Percentiles rank a stretch among this genome's conserved stretches.
phyloP scores from a whole-genome alignment of 2,113 vertebrate species.

The Melanotaenia duboulayi region DNA sequence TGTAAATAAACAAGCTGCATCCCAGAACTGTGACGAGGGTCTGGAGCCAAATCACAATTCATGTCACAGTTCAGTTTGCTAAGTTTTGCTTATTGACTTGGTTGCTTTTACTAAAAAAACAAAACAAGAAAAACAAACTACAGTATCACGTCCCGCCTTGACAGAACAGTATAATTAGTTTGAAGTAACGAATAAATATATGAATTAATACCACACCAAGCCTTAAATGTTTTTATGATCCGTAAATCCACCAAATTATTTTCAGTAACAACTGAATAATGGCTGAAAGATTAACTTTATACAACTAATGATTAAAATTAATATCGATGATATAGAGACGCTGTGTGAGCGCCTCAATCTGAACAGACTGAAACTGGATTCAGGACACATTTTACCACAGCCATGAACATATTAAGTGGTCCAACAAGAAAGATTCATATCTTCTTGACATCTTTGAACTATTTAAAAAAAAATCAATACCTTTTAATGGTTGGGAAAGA shows the following conservation, averaged over 20 bases:
- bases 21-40: conserved; percentile 16
- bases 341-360: not conserved
- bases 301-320: not conserved
- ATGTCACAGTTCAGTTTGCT: not conserved
- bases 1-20: conserved; percentile 68
- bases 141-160: too few relatives aligned
- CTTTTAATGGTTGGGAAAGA: too few relatives aligned
- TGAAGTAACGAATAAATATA: too few relatives aligned
- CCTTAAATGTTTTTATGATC: conserved; percentile 48
- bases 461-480: too few relatives aligned
- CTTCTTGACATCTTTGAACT: too few relatives aligned
- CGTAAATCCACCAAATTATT: conserved; percentile 55
- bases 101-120: too few relatives aligned
- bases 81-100: too few relatives aligned
- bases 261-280: conserved; percentile 36
- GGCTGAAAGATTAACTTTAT: conserved; percentile 27
- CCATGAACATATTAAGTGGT: not conserved
- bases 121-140: too few relatives aligned
- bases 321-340: too few relatives aligned
- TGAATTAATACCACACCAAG: not conserved
- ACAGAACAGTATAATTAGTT: too few relatives aligned
- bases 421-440: not conserved
- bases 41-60: conserved; percentile 37
- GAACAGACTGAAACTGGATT: not conserved
- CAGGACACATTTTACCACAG: not conserved